A percentile compares a stretch with the other conserved stretches of the same genome.
These are phyloP conservation scores for Ganaspis brasiliensis DNA, from an alignment of 2,888 invertebrate species.

Conservation along the genomic window DNA sequence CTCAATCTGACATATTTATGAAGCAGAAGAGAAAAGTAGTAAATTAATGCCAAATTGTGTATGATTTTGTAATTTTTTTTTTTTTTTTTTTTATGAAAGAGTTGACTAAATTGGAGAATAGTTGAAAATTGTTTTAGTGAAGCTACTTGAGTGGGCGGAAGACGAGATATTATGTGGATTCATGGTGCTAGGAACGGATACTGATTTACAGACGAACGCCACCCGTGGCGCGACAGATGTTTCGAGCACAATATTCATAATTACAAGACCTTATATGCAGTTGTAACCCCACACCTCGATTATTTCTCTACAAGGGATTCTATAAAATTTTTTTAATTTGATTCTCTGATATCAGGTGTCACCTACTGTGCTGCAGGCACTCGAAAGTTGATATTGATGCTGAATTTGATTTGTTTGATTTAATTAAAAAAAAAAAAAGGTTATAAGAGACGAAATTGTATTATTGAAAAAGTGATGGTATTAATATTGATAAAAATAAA, in stretches of 20 bases:
- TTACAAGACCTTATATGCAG: constrained; percentile 41
- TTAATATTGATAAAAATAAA: not conserved
- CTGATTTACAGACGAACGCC: constrained; percentile 26
- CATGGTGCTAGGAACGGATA: constrained; percentile 27
- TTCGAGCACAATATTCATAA: constrained; percentile 45
- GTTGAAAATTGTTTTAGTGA: not conserved
- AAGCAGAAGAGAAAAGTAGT: too few relatives aligned
- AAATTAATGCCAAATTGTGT: too few relatives aligned
- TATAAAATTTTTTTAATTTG: constrained; percentile 40
- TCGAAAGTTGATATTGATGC: not conserved
- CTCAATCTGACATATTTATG: too few relatives aligned
- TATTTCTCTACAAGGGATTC: constrained; percentile 37
- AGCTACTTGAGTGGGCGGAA: constrained; percentile 30
- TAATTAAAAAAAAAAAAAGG: not conserved
- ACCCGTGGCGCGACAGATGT: constrained; percentile 48
- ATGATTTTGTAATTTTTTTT: too few relatives aligned
- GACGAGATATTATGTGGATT: constrained; percentile 15
- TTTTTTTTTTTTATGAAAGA: too few relatives aligned
- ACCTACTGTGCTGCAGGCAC: constrained; percentile 20
- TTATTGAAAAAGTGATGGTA: not conserved
- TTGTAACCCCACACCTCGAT: constrained; percentile 41
- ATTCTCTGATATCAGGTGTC: constrained; percentile 33
- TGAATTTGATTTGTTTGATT: not conserved
- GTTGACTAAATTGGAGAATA: not conserved
- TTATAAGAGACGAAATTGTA: not conserved